A percentile compares a stretch with the other conserved stretches of the same genome.
Evolutionary conservation across 1,140 invertebrate species (phyloP).

Genomic region (Ridgeia piscesae): DNA sequence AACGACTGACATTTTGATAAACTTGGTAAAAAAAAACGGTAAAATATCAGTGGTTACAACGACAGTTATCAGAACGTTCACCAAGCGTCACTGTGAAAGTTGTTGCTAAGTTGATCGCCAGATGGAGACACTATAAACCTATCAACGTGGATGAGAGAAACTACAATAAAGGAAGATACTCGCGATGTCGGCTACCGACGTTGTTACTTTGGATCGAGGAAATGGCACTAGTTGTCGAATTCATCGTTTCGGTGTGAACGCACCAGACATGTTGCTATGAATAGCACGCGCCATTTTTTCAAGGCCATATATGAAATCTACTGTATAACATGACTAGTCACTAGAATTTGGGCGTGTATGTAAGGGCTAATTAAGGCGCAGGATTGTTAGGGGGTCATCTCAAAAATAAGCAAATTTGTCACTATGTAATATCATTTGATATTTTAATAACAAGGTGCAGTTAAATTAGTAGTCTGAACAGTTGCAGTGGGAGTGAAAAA

Average conservation of each 20-base stretch:
- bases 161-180: neutral
- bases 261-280: neutral
- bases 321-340: neutral
- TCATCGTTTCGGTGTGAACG: neutral
- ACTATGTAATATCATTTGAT: neutral
- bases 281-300: neutral
- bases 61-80: neutral
- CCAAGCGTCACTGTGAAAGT: neutral
- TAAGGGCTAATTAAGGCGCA: too few species aligned
- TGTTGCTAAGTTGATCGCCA: neutral
- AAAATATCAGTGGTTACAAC: constrained; percentile 1
- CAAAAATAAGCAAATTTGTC: neutral
- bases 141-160: neutral
- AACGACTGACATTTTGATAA: constrained; percentile 1
- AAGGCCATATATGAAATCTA: neutral
- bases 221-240: constrained; percentile 1
- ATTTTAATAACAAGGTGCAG: neutral
- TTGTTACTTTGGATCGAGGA: neutral
- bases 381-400: neutral
- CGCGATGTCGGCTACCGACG: neutral
- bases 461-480: neutral
- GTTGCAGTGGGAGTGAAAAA: neutral
- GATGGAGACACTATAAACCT: neutral
- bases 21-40: neutral
- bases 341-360: neutral